These are phyloP conservation scores for Arizona elegans DNA, from an alignment of 2,113 vertebrate genomes.

Conservation along the genomic window DNA sequence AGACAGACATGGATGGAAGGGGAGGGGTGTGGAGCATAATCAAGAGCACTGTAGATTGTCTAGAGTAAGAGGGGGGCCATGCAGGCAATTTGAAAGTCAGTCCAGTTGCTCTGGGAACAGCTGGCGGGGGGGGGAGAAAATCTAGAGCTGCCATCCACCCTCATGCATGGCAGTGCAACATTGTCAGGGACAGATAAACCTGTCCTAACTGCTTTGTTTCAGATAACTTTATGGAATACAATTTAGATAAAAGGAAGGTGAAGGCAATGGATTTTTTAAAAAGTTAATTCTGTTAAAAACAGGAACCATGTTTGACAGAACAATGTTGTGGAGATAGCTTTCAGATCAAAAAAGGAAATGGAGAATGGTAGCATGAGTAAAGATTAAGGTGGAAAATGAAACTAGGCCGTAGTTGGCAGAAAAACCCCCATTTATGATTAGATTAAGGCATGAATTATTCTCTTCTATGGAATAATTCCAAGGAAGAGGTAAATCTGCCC, in stretches of 20 bases:
- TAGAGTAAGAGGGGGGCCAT: not conserved
- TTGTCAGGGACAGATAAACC: not conserved
- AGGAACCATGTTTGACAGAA: not conserved
- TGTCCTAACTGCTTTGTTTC: not conserved
- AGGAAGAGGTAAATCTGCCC: slow-evolving; percentile 45
- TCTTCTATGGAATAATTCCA: not conserved
- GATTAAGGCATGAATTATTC: not conserved
- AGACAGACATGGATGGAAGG: not conserved
- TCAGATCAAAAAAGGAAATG: not conserved
- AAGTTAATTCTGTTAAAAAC: not conserved
- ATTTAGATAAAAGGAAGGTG: not conserved
- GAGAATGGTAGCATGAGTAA: not conserved
- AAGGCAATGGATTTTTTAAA: not conserved
- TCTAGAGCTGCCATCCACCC: not conserved
- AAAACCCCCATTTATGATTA: not conserved
- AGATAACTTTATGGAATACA: not conserved
- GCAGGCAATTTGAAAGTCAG: not conserved
- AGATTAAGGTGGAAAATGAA: not conserved
- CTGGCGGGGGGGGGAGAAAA: not conserved
- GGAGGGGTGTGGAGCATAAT: not conserved
- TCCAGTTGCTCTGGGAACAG: not conserved
- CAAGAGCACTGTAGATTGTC: not conserved
- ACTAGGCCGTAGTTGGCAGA: not conserved
- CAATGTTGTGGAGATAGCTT: not conserved
- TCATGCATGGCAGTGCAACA: not conserved